Base-by-base conservation (phyloP, 1,140 invertebrate genomes). In the Heliothis subflexa region DNA sequence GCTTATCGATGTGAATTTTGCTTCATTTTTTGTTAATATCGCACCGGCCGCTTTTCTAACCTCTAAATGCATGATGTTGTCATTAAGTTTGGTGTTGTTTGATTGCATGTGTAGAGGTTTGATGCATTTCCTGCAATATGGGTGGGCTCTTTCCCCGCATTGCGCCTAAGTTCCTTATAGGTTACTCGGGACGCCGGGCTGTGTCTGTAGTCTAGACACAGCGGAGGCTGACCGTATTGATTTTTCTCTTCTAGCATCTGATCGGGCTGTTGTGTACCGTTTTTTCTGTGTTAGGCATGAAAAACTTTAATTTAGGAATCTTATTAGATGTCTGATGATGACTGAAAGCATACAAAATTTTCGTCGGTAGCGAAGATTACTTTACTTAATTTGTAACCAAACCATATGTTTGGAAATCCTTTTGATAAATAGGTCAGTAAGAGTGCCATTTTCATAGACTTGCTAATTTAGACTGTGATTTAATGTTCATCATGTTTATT, bases 31-130 rank as follows among this genome's bases (percentile, higher is more conserved):
- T 68, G 45, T 28, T 45, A 70, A 62, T 57, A 16, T 25, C 57
- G 61, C 55, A 47, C 72, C 78, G 78, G 70, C 71, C 61, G 40
- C 62, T 82, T 83, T 78, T 54, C 62, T 87, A 87, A 85, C 86
- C 86, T 82, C 49, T 80, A 82, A 82, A 78, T 78, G 18, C 73
- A 50, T 71, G n/a, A 33, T 28, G 11, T 68, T 68, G 50, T 70
- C 49, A 18, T 61, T 61, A 33, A 71, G 21, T 49, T 47, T 16
- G 52, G 45, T 14, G 25, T 72, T 55, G 47, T 70, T 57, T 49
- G 16, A 78, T 55, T 70, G 66, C 66, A 78, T 71, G 59, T 52
- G 55, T 13, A 50, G 57, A 33, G 21, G 9, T 28, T 16, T 59
- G 14, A 33, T 77, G 28, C 47, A 55, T 57, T 68, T 54, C 25